Percentiles rank a stretch among this genome's conserved stretches.
These are phyloP conservation scores for Aplysina aerophoba DNA, from an alignment of 37 sponge, comb jelly and placozoan species.

Conservation along the genomic window DNA sequence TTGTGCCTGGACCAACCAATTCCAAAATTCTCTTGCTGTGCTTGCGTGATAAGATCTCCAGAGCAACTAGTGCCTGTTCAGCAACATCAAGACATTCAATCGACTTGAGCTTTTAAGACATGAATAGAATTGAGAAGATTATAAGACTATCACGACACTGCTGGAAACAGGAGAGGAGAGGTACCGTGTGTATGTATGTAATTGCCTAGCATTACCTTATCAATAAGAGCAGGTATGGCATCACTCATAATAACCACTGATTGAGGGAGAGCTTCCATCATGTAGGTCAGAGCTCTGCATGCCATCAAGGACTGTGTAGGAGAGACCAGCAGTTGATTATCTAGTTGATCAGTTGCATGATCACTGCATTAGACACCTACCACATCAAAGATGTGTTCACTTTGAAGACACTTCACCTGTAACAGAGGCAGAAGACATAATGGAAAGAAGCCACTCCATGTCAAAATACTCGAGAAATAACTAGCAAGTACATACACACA, in stretches of 20 bases:
- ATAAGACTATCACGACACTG: not conserved
- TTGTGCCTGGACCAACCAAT: conserved; percentile 65
- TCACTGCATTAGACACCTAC: conserved; percentile 59
- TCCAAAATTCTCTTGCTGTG: conserved; percentile 85
- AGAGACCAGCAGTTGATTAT: not conserved
- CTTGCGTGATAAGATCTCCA: conserved; percentile 85
- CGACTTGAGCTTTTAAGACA: conserved; percentile 53
- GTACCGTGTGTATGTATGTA: not conserved
- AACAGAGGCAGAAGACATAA: not conserved
- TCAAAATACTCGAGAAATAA: too few relatives aligned
- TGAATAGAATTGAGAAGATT: not conserved
- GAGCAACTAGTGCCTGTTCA: conserved; percentile 93
- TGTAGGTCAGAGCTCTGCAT: conserved; percentile 94
- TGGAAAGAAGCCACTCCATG: too few relatives aligned
- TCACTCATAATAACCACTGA: conserved; percentile 72
- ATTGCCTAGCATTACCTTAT: conserved; percentile 51
- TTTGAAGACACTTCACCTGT: conserved; percentile 70
- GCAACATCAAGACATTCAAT: conserved; percentile 99
- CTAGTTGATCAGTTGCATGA: not conserved
- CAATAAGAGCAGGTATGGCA: conserved; percentile 79
- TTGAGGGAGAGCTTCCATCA: conserved; percentile 95
- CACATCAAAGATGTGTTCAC: conserved; percentile 96
- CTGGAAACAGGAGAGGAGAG: not conserved
- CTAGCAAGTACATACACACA: too few relatives aligned
- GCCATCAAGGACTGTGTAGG: conserved; percentile 83